A percentile compares a stretch with the other conserved stretches of the same genome.
Evolutionary conservation across 1,140 invertebrate genomes (phyloP).

Genomic region (Brachionus calyciflorus): DNA sequence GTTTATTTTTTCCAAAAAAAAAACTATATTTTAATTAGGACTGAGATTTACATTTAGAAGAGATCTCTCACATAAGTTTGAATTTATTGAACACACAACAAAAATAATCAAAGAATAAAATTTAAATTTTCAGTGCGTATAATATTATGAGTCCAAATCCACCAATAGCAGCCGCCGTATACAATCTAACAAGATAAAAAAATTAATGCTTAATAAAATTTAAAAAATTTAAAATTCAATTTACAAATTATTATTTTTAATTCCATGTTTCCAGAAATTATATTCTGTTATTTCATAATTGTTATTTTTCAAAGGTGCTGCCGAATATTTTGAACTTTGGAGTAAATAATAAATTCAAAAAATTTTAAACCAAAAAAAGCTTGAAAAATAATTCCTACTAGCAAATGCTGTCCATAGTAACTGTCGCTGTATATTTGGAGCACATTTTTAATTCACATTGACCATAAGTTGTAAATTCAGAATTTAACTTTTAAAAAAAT

Average conservation of each 20-base stretch:
- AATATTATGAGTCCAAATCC: no score
- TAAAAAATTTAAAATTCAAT: neutral
- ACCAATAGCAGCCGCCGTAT: no score
- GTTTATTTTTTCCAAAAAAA: no score
- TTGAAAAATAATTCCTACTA: neutral
- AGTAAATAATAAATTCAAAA: neutral
- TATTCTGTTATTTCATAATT: slow-evolving; percentile 28
- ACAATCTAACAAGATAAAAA: no score
- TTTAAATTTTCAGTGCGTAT: no score
- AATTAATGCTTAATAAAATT: no score
- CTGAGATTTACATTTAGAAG: no score
- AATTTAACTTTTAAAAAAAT: neutral
- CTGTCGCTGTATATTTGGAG: slow-evolving; percentile 6
- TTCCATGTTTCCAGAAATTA: slow-evolving; percentile 15
- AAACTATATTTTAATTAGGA: no score
- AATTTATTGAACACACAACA: no score
- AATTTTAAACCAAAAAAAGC: no score
- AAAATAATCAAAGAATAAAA: no score
- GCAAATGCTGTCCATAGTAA: neutral
- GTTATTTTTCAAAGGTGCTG: neutral
- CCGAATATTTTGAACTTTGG: neutral
- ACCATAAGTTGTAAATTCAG: slow-evolving; percentile 14
- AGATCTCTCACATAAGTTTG: no score
- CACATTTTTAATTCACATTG: slow-evolving; percentile 21
- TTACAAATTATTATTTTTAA: slow-evolving; percentile 12